Percentiles rank a stretch among this genome's conserved stretches.
Conservation (phyloP, 1,140 invertebrate genomes). For the Lepidostoma basale region DNA sequence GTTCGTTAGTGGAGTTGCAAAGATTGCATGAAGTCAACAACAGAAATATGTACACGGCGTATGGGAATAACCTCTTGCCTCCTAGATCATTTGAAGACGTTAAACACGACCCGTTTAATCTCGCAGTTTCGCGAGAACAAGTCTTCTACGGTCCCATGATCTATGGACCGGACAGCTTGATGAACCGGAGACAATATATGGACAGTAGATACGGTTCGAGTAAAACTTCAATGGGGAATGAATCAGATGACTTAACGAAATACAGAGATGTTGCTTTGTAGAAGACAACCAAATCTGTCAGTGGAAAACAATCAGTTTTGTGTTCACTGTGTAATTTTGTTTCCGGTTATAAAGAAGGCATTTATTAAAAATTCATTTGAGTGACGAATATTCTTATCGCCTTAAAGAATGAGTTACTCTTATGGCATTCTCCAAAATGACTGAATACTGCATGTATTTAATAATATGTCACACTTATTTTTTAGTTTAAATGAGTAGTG, state of each 20-base stretch:
- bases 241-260: constrained; percentile 60
- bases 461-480: no score
- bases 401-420: no score
- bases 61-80: constrained; percentile 41
- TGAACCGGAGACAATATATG: constrained; percentile 40
- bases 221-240: constrained; percentile 59
- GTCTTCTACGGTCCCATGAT: constrained; percentile 51
- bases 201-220: constrained; percentile 51
- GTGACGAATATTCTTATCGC: no score
- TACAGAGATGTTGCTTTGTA: constrained; percentile 61
- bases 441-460: no score
- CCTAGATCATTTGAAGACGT: constrained; percentile 43
- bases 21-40: constrained; percentile 40
- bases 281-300: no score
- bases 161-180: constrained; percentile 36
- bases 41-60: constrained; percentile 42
- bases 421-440: no score
- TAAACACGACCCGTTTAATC: constrained; percentile 55
- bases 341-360: no score
- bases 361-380: no score
- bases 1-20: constrained; percentile 41
- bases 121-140: constrained; percentile 54
- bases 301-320: no score
- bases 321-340: no score
- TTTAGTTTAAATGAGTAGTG: no score